Evolutionary conservation across 2,113 vertebrate genomes (phyloP).

Genomic region (Spizaetus ornatus): DNA sequence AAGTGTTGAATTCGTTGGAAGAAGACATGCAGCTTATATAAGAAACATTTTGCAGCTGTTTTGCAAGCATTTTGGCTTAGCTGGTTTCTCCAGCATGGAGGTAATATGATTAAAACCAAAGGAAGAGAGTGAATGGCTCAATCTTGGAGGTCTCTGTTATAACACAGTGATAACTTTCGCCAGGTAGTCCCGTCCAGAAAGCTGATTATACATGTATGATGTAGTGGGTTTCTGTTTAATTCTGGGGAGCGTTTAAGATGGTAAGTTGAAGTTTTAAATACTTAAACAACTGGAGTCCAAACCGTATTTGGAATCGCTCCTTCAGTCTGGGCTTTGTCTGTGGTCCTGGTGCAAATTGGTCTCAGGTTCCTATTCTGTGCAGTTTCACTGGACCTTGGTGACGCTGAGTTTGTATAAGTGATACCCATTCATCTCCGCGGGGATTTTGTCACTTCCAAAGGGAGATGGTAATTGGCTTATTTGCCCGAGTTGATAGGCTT

Average conservation of each 20-base stretch:
- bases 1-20: not conserved
- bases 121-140: not conserved
- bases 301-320: no score
- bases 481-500: not conserved
- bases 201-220: not conserved
- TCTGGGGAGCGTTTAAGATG: not conserved
- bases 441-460: not conserved
- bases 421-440: not conserved
- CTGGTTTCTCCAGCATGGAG: not conserved
- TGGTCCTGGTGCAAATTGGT: not conserved
- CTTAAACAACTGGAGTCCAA: not conserved
- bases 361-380: not conserved
- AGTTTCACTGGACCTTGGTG: not conserved
- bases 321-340: not conserved
- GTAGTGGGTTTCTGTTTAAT: not conserved
- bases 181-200: not conserved
- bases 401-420: rapidly evolving
- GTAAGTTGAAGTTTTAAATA: not conserved
- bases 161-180: not conserved
- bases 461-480: not conserved
- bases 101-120: not conserved
- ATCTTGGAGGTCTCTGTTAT: not conserved
- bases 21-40: not conserved
- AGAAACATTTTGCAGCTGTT: not conserved
- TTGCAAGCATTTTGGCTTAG: not conserved